Evolutionary conservation across 2,888 invertebrate genomes (phyloP).

Genomic region (Latrodectus elegans): DNA sequence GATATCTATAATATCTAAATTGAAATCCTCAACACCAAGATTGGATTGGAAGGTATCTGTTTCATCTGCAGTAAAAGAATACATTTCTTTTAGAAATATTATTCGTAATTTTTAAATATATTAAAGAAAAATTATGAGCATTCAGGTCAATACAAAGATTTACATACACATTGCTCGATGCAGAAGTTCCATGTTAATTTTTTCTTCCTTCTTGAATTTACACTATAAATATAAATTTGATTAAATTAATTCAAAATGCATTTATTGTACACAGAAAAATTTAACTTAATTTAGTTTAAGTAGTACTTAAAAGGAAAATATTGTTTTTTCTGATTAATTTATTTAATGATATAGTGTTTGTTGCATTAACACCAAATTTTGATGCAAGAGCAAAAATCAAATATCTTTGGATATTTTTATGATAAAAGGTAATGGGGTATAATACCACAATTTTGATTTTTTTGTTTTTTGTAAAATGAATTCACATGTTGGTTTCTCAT

Average conservation of each 20-base stretch:
- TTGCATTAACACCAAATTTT: no score
- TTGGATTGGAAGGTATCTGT: slow-evolving; percentile 2
- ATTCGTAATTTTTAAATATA: neutral
- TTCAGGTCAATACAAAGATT: neutral
- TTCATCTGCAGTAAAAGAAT: neutral
- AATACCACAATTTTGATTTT: no score
- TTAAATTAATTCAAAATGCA: slow-evolving; percentile 71
- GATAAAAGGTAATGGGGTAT: no score
- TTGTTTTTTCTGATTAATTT: no score
- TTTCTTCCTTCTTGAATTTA: slow-evolving; percentile 94
- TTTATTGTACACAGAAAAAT: neutral
- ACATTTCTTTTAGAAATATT: neutral
- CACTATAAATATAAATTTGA: slow-evolving; percentile 73
- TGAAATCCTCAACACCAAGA: neutral
- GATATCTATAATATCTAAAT: neutral
- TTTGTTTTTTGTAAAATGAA: no score
- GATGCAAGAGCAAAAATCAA: no score
- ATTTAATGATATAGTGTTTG: no score
- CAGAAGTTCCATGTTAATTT: slow-evolving; percentile 74
- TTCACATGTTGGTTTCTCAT: no score
- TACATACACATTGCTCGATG: slow-evolving; percentile 76
- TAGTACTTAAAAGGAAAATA: neutral
- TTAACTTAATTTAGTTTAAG: neutral
- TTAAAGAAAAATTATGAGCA: neutral
- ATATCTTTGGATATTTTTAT: no score